Conservation (phyloP, 1,140 invertebrate genomes). For the Ericerus pela region DNA sequence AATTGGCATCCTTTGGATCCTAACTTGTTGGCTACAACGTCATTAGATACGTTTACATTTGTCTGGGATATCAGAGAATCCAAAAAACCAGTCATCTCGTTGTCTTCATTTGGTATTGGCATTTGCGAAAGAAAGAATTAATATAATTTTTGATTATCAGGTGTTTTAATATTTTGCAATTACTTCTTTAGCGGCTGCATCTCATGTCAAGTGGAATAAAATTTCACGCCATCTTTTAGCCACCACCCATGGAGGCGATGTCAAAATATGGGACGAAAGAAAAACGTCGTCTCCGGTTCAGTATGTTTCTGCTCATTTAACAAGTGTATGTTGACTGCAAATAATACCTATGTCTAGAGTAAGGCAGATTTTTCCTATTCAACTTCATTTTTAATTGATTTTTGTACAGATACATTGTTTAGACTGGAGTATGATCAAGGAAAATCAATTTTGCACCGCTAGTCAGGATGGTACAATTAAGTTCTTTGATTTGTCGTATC, state of each 20-base stretch:
- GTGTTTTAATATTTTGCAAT: neutral
- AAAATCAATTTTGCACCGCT: conserved; percentile 75
- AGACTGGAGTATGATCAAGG: conserved; percentile 77
- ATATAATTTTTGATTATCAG: neutral
- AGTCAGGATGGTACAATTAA: conserved; percentile 90
- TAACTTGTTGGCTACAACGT: conserved; percentile 80
- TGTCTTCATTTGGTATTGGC: conserved; percentile 57
- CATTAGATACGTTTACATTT: conserved; percentile 83
- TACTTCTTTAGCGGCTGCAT: conserved; percentile 59
- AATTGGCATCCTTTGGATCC: conserved; percentile 84
- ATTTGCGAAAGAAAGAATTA: neutral
- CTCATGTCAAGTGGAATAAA: conserved; percentile 87
- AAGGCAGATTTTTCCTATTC: neutral
- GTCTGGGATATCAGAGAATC: conserved; percentile 84
- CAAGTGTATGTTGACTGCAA: conserved; percentile 39
- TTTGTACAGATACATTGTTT: conserved; percentile 64
- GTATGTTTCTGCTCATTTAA: conserved; percentile 84
- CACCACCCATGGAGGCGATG: conserved; percentile 86
- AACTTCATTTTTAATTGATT: conserved; percentile 4
- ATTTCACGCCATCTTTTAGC: conserved; percentile 68
- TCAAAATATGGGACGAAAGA: conserved; percentile 87
- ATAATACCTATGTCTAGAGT: neutral
- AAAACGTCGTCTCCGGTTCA: conserved; percentile 73
- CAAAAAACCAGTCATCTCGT: conserved; percentile 57
- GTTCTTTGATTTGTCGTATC: conserved; percentile 81